Evolutionary conservation across 2,888 invertebrate species (phyloP).

Genomic region (Hipparchia sbordonii): DNA sequence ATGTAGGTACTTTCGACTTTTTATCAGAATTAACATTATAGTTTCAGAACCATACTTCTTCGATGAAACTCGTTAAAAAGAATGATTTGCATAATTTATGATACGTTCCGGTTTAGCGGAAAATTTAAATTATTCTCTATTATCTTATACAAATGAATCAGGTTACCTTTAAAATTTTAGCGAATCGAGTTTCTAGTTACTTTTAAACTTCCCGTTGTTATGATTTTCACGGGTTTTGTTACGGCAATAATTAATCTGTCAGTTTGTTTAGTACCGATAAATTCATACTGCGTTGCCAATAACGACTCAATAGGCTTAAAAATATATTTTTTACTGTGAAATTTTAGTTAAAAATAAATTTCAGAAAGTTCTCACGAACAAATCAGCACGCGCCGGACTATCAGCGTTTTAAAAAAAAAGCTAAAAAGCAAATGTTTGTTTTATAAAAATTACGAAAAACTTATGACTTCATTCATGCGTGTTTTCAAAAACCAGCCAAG

Average conservation of each 20-base stretch:
- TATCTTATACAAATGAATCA: slow-evolving; percentile 13
- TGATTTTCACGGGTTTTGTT: neutral
- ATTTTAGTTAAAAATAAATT: neutral
- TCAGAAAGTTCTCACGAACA: neutral
- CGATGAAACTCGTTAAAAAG: neutral
- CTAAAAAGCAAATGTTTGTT: no score
- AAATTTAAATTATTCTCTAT: slow-evolving; percentile 10
- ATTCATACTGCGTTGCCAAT: neutral
- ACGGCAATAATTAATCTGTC: neutral
- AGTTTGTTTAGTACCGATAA: neutral
- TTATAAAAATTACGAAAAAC: no score
- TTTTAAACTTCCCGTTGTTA: slow-evolving; percentile 10
- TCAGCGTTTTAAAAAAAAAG: no score
- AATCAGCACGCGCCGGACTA: no score
- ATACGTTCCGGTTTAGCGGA: neutral
- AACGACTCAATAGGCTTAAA: neutral
- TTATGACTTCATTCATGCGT: no score
- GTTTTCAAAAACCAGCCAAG: no score
- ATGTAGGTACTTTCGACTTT: neutral
- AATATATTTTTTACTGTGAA: neutral
- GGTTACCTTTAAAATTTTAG: slow-evolving; percentile 4
- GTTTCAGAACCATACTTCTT: neutral
- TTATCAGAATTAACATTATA: neutral
- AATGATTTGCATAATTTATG: slow-evolving; percentile 14
- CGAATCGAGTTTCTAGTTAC: neutral